Evolutionary conservation across 2,113 vertebrate genomes (phyloP).

Genomic region (Parus major): DNA sequence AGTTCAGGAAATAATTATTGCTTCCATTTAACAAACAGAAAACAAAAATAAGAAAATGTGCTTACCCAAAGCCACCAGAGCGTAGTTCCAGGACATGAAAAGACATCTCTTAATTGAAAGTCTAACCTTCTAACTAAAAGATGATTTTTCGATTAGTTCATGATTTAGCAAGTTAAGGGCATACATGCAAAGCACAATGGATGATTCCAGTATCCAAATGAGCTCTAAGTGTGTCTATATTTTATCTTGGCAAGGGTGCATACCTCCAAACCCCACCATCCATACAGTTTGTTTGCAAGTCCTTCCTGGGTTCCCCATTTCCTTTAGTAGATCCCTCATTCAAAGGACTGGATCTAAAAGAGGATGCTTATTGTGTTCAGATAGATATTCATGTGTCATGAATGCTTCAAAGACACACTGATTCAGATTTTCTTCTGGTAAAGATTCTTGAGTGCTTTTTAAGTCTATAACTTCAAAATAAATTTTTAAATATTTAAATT

Average conservation of each 20-base stretch:
- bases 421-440: not conserved
- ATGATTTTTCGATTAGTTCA: not conserved
- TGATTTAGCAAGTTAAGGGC: not conserved
- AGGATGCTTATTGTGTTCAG: not conserved
- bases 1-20: not conserved
- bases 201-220: not conserved
- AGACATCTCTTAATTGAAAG: not conserved
- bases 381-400: not conserved
- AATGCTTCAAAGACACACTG: not conserved
- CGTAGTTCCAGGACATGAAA: not conserved
- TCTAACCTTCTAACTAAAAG: not conserved
- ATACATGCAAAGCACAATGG: not conserved
- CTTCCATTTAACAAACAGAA: not conserved
- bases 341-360: not conserved
- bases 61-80: not conserved
- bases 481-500: not conserved
- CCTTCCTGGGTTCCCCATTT: not conserved
- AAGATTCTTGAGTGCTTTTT: not conserved
- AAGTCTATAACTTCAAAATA: not conserved
- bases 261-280: not conserved
- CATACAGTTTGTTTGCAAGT: not conserved
- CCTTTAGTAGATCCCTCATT: not conserved
- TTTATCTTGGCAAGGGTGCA: not conserved
- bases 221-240: not conserved
- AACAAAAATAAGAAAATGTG: not conserved